A percentile compares a stretch with the other conserved stretches of the same genome.
Conservation (phyloP, 1,140 invertebrate genomes). For the Bemisia tabaci region DNA sequence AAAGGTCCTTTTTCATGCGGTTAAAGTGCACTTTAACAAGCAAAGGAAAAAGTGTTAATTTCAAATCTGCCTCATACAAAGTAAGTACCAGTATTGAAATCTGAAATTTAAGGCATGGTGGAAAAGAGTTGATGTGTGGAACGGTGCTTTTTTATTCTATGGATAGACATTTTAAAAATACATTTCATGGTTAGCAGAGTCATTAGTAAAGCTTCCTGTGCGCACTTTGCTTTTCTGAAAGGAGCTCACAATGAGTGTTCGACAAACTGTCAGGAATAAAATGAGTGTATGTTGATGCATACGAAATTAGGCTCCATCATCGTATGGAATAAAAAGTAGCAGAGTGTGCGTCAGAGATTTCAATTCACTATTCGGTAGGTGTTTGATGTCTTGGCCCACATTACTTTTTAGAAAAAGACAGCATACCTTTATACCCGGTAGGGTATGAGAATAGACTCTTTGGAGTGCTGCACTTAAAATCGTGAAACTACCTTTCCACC, state of each 20-base stretch:
- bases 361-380: not conserved
- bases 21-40: constrained; percentile 83
- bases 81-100: too few species aligned
- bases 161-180: constrained; percentile 1
- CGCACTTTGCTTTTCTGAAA: not conserved
- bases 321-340: not conserved
- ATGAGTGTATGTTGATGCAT: not conserved
- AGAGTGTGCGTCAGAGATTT: not conserved
- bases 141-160: too few species aligned
- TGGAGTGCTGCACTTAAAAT: too few species aligned
- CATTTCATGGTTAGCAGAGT: not conserved
- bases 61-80: constrained; percentile 88
- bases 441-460: too few species aligned
- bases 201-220: not conserved
- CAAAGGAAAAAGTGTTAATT: constrained; percentile 79
- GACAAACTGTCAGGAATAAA: not conserved
- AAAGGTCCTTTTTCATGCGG: constrained; percentile 46
- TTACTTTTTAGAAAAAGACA: not conserved
- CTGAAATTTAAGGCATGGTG: too few species aligned
- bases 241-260: not conserved
- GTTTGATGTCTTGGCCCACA: not conserved
- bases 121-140: too few species aligned
- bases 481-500: too few species aligned
- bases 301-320: not conserved
- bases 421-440: too few species aligned